Base-by-base conservation (phyloP, 2,888 invertebrate species). In the Brachynemurus nebulosus region DNA sequence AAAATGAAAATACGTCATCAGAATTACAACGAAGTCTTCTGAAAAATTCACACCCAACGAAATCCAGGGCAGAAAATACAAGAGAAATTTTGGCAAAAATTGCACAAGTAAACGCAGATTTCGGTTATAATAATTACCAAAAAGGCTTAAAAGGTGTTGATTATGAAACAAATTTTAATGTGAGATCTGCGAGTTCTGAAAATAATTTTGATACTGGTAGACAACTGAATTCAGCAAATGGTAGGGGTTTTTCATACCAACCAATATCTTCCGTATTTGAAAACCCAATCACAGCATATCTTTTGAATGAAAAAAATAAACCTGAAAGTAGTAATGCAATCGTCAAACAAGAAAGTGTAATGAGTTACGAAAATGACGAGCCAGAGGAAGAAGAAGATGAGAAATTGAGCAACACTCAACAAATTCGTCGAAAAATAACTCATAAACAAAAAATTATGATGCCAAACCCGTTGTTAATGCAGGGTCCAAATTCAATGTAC, bases 41-140 rank as follows among this genome's bases (percentile, higher is more conserved):
- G 43, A 42, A 44, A 3, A 30, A 46, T 39, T 21, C 42, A 12
- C n/a, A 48, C 37, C 33, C 23, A 9, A 23, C 49, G 36, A 40
- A 30, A n/a, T 44, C 25, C 39, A 34, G 16, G 2, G 55, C 56
- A 40, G 53, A 54, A 36, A 55, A 48, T 42, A 64, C 66, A 2
- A 56, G 55, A 56, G 67, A 71, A 23, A 74, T 75, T 44, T 55
- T 75, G 20, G 66, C 70, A 30, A 73, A 72, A 60, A 75, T 75
- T 47, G 67, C 66, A 53, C 61, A 64, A 46, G 64, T 75, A 4
- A 76, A 76, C 52, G 63, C 66, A 37, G 64, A 65, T 56, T 65
- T 55, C 61, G 68, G 62, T 59, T 66, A 33, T 18, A 37, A 48
- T 49, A 14, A 14, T 6, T n/a, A n/a, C n/a, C 50, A 50, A 30